Percentiles rank a stretch among this genome's conserved stretches.
Conservation (phyloP, 1,140 invertebrate species). For the Oncopeltus fasciatus region DNA sequence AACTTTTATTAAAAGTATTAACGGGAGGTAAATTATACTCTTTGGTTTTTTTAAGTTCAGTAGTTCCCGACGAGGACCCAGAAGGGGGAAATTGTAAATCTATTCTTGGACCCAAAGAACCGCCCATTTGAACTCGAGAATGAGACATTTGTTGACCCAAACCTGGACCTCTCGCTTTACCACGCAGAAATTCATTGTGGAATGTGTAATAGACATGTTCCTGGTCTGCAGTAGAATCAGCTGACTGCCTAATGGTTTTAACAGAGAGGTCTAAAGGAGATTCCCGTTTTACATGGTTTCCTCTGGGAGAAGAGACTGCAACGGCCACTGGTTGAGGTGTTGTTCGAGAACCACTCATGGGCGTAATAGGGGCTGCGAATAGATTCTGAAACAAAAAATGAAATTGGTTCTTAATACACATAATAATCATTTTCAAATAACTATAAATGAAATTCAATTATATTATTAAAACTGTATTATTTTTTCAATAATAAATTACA, state of each 20-base stretch:
- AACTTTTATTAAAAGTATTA: background rate
- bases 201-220: background rate
- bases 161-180: background rate
- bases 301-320: background rate
- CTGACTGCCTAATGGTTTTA: constrained; percentile 68
- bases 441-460: too few relatives aligned
- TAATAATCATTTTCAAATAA: too few relatives aligned
- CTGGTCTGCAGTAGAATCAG: constrained; percentile 60
- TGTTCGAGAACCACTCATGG: background rate
- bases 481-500: too few relatives aligned
- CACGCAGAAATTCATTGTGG: background rate
- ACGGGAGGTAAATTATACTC: background rate
- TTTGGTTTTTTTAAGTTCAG: background rate
- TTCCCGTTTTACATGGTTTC: constrained; percentile 39
- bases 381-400: background rate
- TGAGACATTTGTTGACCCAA: background rate
- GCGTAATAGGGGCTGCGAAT: background rate
- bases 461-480: too few relatives aligned
- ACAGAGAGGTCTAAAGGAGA: constrained; percentile 71
- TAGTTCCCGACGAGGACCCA: too few relatives aligned
- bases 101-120: background rate
- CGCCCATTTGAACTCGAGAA: background rate
- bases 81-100: too few relatives aligned
- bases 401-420: too few relatives aligned
- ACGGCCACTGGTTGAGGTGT: constrained; percentile 4